A percentile compares a stretch with the other conserved stretches of the same genome.
Conservation (phyloP, 2,797 vertebrate species). For the Semotilus atromaculatus region DNA sequence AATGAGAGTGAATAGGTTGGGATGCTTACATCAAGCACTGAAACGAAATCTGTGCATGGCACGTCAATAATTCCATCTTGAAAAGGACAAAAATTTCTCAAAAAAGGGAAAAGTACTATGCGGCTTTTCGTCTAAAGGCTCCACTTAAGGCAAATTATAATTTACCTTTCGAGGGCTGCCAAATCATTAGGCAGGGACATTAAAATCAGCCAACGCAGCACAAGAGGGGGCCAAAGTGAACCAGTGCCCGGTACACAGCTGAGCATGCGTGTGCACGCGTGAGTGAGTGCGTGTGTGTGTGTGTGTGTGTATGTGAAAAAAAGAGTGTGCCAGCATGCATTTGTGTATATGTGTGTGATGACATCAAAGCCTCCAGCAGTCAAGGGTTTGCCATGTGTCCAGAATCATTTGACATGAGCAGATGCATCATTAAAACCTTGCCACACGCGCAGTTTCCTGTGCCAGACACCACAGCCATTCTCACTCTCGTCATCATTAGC, state of each 20-base stretch:
- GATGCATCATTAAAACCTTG: slow-evolving; percentile 84
- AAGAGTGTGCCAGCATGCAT: slow-evolving; percentile 53
- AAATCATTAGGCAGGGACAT: slow-evolving; percentile 87
- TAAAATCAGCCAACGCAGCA: slow-evolving; percentile 82
- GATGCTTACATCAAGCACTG: slow-evolving; percentile 65
- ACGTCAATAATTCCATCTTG: slow-evolving; percentile 70
- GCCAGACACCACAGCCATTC: slow-evolving; percentile 70
- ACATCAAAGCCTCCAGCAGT: slow-evolving; percentile 80
- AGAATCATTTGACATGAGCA: slow-evolving; percentile 83
- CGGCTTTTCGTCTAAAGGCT: slow-evolving; percentile 82
- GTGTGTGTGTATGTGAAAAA: slow-evolving; percentile 46
- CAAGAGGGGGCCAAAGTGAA: slow-evolving; percentile 79
- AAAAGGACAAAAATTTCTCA: slow-evolving; percentile 53
- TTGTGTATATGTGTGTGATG: slow-evolving; percentile 50
- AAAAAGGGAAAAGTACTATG: slow-evolving; percentile 73
- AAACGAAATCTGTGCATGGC: slow-evolving; percentile 73
- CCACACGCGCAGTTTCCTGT: slow-evolving; percentile 70
- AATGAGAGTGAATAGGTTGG: slow-evolving; percentile 60
- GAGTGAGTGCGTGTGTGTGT: slow-evolving; percentile 51
- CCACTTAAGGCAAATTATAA: slow-evolving; percentile 87
- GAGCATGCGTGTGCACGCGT: slow-evolving; percentile 60
- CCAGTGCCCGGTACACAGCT: slow-evolving; percentile 74
- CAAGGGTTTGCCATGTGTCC: slow-evolving; percentile 80
- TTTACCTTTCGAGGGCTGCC: slow-evolving; percentile 84
- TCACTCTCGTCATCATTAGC: slow-evolving; percentile 60